phyloP scores from a whole-genome alignment of 2,797 vertebrate species.

The Enteromius viviparus region DNA sequence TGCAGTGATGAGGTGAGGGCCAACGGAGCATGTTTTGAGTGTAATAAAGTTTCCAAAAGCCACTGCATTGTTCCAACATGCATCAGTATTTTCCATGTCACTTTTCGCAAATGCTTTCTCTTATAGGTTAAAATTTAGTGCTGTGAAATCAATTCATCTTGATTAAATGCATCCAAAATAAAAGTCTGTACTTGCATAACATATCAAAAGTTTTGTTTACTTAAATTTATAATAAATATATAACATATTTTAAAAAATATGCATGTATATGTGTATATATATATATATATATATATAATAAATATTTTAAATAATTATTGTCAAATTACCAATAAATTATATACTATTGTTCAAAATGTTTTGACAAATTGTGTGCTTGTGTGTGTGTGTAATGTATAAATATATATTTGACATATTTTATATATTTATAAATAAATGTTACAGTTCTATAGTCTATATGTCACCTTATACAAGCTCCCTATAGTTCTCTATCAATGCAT shows the following conservation, averaged over 20 bases:
- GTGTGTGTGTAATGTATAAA: too few species aligned
- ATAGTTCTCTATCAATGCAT: constrained; percentile 30
- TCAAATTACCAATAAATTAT: background rate
- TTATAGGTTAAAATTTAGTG: background rate
- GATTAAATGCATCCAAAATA: background rate
- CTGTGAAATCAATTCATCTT: background rate
- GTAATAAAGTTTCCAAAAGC: background rate
- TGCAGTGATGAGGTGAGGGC: background rate
- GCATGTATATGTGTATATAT: background rate
- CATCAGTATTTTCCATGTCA: background rate
- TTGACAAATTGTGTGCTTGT: too few species aligned
- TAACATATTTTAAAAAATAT: background rate
- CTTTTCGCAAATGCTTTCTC: background rate
- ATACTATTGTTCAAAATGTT: background rate
- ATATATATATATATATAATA: background rate
- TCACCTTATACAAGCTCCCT: background rate
- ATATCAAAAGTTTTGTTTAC: too few species aligned
- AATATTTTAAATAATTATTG: background rate
- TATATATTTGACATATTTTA: too few species aligned
- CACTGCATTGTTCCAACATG: background rate
- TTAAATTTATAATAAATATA: background rate
- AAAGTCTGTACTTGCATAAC: background rate
- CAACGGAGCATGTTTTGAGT: constrained; percentile 7
- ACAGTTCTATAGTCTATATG: too few species aligned
- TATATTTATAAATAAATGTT: too few species aligned